Conservation (phyloP, 2,888 invertebrate genomes). For the Troides aeacus region DNA sequence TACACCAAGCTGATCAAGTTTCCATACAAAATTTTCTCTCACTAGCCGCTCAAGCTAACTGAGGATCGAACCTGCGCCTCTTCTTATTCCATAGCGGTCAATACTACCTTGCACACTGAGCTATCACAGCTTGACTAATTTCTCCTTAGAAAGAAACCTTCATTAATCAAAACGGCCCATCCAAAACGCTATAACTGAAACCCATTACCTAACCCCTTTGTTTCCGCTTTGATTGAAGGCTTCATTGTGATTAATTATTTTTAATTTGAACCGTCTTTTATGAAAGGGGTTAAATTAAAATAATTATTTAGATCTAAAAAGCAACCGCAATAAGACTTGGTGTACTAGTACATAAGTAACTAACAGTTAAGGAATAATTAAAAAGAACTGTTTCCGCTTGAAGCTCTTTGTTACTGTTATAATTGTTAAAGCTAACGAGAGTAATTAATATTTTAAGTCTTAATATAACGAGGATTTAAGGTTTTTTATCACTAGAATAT, state of each 20-base stretch:
- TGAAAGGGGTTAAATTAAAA: background rate
- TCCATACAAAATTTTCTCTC: no score
- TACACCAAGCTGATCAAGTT: no score
- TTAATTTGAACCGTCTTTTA: conserved; percentile 21
- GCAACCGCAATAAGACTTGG: background rate
- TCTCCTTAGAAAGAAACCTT: background rate
- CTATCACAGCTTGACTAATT: background rate
- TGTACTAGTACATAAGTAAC: background rate
- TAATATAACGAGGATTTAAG: no score
- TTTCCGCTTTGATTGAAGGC: conserved; percentile 9
- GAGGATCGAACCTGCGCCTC: no score
- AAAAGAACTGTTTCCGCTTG: background rate
- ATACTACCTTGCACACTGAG: no score
- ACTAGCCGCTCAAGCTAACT: no score
- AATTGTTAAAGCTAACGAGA: no score
- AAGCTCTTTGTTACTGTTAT: no score
- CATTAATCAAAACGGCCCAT: background rate
- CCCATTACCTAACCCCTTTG: background rate
- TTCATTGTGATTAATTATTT: conserved; percentile 12
- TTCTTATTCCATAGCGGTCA: no score
- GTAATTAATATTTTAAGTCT: no score
- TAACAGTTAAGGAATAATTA: background rate
- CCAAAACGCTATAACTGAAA: background rate
- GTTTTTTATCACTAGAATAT: no score
- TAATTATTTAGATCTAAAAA: background rate